Evolutionary conservation across 2,113 vertebrate species (phyloP).

Genomic region (Austrofundulus limnaeus): DNA sequence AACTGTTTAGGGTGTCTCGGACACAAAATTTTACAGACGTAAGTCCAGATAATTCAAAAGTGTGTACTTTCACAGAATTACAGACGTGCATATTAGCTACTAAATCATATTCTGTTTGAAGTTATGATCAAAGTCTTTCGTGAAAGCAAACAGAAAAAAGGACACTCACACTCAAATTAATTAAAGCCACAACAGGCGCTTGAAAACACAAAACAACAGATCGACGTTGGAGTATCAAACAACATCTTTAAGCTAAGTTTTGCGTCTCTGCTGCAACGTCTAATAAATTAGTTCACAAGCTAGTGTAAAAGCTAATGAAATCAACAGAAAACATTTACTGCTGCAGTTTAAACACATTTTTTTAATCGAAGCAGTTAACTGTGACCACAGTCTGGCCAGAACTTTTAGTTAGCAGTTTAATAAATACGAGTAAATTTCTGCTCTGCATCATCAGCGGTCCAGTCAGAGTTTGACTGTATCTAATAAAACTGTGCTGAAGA

Average conservation of each 20-base stretch:
- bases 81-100: not conserved
- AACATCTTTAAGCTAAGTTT: not conserved
- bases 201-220: conserved; percentile 15
- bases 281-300: conserved; percentile 18
- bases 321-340: conserved; percentile 16
- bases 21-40: not conserved
- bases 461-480: conserved; percentile 24
- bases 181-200: conserved; percentile 15
- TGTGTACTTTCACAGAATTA: not conserved
- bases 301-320: conserved; percentile 41
- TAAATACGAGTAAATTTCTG: conserved; percentile 27
- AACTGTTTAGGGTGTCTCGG: not conserved
- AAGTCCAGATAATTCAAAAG: not conserved
- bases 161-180: conserved; percentile 7
- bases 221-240: conserved; percentile 27
- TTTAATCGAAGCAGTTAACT: conserved; percentile 13
- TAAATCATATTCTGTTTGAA: not conserved
- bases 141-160: conserved; percentile 7
- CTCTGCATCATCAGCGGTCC: conserved; percentile 30
- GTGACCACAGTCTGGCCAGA: conserved; percentile 32
- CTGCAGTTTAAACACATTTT: conserved; percentile 7
- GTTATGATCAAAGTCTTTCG: not conserved
- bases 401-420: conserved; percentile 29
- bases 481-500: conserved; percentile 38
- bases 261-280: not conserved